Conservation (phyloP, 2,888 invertebrate genomes). For the Deilephila elpenor region DNA sequence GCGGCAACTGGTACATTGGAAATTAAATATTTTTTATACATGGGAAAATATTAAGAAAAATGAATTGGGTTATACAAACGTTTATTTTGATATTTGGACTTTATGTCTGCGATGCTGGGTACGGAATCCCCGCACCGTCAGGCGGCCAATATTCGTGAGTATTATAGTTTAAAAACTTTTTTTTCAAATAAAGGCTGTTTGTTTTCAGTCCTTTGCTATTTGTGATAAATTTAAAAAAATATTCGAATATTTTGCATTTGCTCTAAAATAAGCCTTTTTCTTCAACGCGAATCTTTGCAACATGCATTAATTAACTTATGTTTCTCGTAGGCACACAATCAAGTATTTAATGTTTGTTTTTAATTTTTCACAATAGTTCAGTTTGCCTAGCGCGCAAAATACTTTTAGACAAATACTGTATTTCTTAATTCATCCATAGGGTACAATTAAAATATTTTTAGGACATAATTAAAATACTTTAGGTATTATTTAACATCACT, state of each 20-base stretch:
- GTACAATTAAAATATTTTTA: too few species aligned
- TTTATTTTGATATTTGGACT: conserved; percentile 61
- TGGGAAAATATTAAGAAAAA: conserved; percentile 52
- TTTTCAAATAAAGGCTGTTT: not conserved
- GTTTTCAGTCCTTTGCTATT: not conserved
- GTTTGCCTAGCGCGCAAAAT: too few species aligned
- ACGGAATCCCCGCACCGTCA: conserved; percentile 50
- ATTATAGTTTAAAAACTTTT: conserved; percentile 15
- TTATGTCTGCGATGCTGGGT: conserved; percentile 63
- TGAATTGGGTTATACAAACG: conserved; percentile 57
- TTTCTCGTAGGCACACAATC: too few species aligned
- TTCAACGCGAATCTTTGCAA: too few species aligned
- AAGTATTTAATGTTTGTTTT: too few species aligned
- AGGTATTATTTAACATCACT: not conserved
- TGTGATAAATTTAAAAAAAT: not conserved
- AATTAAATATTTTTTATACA: conserved; percentile 44
- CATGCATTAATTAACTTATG: too few species aligned
- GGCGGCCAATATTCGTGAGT: conserved; percentile 57
- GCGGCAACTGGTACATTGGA: conserved; percentile 51
- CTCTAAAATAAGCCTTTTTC: too few species aligned
- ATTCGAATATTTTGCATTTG: too few species aligned
- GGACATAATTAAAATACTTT: too few species aligned
- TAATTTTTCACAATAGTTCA: too few species aligned
- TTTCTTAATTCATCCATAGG: too few species aligned
- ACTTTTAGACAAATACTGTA: too few species aligned